These are phyloP conservation scores for Cephus rjabovi DNA, from an alignment of 2,888 invertebrate species.

Conservation along the genomic window DNA sequence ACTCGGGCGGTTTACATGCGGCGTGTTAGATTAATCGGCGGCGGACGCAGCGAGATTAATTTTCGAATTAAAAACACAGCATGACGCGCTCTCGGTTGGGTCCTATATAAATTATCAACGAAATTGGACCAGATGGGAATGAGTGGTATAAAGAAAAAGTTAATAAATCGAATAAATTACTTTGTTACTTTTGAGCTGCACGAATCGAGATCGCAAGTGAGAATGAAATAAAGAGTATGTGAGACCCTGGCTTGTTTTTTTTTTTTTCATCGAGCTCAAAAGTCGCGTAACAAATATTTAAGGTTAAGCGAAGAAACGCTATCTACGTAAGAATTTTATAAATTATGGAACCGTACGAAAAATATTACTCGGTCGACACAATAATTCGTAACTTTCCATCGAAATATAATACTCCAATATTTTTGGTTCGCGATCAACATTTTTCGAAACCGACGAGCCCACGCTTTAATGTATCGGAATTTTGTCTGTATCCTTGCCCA, in stretches of 20 bases:
- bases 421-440: slow-evolving; percentile 25
- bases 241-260: slow-evolving; percentile 24
- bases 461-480: slow-evolving; percentile 29
- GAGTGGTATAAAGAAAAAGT: slow-evolving; percentile 9
- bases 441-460: slow-evolving; percentile 36
- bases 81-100: slow-evolving; percentile 41
- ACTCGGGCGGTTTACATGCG: slow-evolving; percentile 12
- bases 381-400: not conserved
- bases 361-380: not conserved
- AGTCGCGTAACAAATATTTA: not conserved
- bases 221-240: slow-evolving; percentile 9
- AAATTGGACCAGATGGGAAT: slow-evolving; percentile 48
- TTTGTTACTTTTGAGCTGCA: slow-evolving; percentile 4
- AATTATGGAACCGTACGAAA: not conserved
- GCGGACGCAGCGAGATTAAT: slow-evolving; percentile 49
- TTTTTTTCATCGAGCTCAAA: not conserved
- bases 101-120: slow-evolving; percentile 49
- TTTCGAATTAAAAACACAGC: slow-evolving; percentile 53
- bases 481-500: slow-evolving; percentile 32
- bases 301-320: not conserved
- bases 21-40: slow-evolving; percentile 42
- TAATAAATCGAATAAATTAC: slow-evolving; percentile 22
- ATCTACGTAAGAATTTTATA: not conserved
- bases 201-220: slow-evolving; percentile 3
- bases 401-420: not conserved